Base-by-base conservation (phyloP, 2,888 invertebrate genomes). In the Elegia similella region DNA sequence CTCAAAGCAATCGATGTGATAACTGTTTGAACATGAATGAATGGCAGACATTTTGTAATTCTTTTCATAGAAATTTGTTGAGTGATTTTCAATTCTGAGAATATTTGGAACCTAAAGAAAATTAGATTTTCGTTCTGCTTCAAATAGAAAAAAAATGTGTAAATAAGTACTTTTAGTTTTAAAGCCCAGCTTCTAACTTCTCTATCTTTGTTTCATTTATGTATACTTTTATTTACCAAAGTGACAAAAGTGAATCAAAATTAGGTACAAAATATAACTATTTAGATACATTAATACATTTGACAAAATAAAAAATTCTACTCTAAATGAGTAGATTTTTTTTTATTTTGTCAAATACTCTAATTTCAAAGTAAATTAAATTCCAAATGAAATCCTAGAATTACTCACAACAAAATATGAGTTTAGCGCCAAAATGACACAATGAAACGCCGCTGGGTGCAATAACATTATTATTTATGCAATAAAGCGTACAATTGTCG, bases 401-500 rank as follows among this genome's bases (percentile, higher is more conserved):
- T 48, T 48, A 48, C 48, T 58, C 50, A 58, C 44, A 55, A 73
- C 71, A 73, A 70, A 70, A 72, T 73, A 69, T 69, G 71, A 76
- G 78, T 82, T 76, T 74, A 73, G 74, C 71, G 74, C 76, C 80
- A 86, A 80, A 83, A 81, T 73, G 79, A 73, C 73, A 81, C 88
- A 83, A 85, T 86, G 81, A 78, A 81, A 80, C 76, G 79, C 77
- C 80, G 75, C 82, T 78, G 86, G 78, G 78, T 77, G 80, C 85
- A 84, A 87, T 89, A 89, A 89, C 84, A 86, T 87, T 89, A 89
- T 90, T 90, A 91, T 91, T 91, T 90, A 91, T 86, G 90, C 88
- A 90, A 91, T 91, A 91, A 89, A 89, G 86, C 86, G 80, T 75
- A 80, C 91, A 88, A 89, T 91, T 89, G 91, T 89, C 80, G 78